Evolutionary conservation across 2,888 invertebrate genomes (phyloP).

Genomic region (Strigamia maritima): DNA sequence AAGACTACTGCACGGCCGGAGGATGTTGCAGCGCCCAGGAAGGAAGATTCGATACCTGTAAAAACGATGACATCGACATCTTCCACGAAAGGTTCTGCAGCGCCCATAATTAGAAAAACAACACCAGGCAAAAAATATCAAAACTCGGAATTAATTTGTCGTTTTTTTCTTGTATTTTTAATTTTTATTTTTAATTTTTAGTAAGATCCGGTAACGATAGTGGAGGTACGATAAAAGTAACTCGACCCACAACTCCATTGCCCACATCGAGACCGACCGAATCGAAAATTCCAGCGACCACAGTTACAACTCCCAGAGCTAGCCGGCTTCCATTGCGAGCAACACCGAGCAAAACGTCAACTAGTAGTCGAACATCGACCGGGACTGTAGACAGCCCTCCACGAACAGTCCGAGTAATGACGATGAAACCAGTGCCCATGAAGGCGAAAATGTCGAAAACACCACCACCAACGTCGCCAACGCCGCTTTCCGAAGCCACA

Average conservation of each 20-base stretch:
- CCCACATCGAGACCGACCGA: neutral
- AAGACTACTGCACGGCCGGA: neutral
- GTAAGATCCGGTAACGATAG: neutral
- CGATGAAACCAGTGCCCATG: slow-evolving; percentile 7
- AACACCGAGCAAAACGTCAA: neutral
- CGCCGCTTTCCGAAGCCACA: neutral
- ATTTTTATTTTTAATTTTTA: neutral
- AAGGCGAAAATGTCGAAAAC: neutral
- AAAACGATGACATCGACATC: neutral
- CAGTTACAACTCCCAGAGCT: neutral
- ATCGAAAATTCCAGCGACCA: neutral
- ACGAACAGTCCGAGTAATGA: neutral
- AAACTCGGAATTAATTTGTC: too few species aligned
- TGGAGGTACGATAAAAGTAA: neutral
- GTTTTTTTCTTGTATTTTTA: too few species aligned
- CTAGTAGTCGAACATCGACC: neutral
- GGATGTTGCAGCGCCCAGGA: neutral
- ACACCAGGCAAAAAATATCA: neutral
- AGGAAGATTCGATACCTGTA: neutral
- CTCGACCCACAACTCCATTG: neutral
- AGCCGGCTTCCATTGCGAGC: neutral
- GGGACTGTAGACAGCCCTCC: neutral
- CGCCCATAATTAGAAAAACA: neutral
- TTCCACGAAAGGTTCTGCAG: neutral
- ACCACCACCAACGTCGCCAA: neutral